phyloP scores from a whole-genome alignment of 2,113 vertebrate genomes.

The Origma solitaria region DNA sequence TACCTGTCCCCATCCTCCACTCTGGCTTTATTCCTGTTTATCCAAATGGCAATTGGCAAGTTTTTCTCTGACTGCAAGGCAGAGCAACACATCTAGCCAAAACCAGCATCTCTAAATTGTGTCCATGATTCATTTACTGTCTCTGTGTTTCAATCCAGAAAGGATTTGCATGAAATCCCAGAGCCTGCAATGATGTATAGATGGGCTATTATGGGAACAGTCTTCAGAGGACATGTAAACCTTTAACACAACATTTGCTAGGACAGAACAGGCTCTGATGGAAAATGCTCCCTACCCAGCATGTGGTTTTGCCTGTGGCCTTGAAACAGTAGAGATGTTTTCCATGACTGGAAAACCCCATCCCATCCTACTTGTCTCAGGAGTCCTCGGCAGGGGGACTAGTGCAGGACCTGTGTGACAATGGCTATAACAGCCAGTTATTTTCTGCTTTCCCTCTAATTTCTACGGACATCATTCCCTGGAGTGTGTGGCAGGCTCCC shows the following conservation, averaged over 20 bases:
- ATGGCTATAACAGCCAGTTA: neutral
- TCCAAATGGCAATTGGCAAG: neutral
- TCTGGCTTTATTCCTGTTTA: neutral
- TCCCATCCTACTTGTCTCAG: neutral
- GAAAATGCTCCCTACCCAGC: neutral
- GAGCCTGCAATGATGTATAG: neutral
- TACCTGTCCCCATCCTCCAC: neutral
- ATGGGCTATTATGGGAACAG: neutral
- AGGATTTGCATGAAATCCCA: neutral
- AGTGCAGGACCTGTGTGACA: neutral
- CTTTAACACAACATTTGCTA: neutral
- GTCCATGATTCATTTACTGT: neutral
- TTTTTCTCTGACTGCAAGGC: neutral
- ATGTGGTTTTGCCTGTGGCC: neutral
- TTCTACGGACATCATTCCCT: neutral
- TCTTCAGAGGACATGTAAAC: neutral
- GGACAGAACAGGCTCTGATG: neutral
- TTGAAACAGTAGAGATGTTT: neutral
- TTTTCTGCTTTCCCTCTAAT: neutral
- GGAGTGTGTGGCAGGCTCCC: neutral
- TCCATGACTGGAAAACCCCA: neutral
- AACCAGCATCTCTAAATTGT: neutral
- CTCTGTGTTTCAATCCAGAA: neutral
- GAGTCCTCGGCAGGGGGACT: accelerated
- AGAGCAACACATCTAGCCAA: neutral